A percentile compares a stretch with the other conserved stretches of the same genome.
Evolutionary conservation across 2,797 vertebrate genomes (phyloP).

Genomic region (Aeoliscus strigatus): DNA sequence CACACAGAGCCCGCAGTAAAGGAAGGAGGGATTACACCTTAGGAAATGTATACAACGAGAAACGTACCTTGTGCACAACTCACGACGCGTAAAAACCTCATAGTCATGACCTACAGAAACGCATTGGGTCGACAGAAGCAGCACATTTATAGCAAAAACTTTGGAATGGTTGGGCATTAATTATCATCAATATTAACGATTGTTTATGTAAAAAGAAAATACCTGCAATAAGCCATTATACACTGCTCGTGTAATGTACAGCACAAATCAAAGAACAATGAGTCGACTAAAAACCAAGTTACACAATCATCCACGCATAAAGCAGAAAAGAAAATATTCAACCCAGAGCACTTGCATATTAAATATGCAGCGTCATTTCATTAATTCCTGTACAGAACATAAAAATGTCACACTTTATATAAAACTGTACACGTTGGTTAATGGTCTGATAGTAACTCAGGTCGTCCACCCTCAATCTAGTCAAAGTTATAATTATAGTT

Average conservation of each 20-base stretch:
- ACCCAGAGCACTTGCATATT: constrained; percentile 59
- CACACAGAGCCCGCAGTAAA: constrained; percentile 33
- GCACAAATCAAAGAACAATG: constrained; percentile 41
- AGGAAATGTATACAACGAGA: constrained; percentile 49
- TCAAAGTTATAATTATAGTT: constrained; percentile 65
- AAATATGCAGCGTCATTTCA: constrained; percentile 61
- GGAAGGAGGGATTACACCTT: constrained; percentile 41
- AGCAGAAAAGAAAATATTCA: constrained; percentile 59
- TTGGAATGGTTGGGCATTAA: constrained; percentile 78
- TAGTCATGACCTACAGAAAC: constrained; percentile 65
- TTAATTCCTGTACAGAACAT: constrained; percentile 75
- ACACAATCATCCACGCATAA: constrained; percentile 62
- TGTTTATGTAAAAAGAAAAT: constrained; percentile 62
- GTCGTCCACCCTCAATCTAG: constrained; percentile 42
- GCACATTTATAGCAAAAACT: constrained; percentile 74
- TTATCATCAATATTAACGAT: constrained; percentile 59
- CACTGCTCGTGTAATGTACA: constrained; percentile 69
- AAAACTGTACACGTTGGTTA: constrained; percentile 79
- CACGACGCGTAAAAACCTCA: constrained; percentile 67
- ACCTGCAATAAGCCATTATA: constrained; percentile 69
- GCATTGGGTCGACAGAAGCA: constrained; percentile 71
- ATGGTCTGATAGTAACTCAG: constrained; percentile 59
- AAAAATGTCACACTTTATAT: constrained; percentile 70
- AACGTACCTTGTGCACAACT: constrained; percentile 74
- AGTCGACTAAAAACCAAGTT: constrained; percentile 53